Evolutionary conservation across 1,140 invertebrate species (phyloP), one percentile per base, ranked within the genome.

Genomic region (Diorhabda sublineata): DNA sequence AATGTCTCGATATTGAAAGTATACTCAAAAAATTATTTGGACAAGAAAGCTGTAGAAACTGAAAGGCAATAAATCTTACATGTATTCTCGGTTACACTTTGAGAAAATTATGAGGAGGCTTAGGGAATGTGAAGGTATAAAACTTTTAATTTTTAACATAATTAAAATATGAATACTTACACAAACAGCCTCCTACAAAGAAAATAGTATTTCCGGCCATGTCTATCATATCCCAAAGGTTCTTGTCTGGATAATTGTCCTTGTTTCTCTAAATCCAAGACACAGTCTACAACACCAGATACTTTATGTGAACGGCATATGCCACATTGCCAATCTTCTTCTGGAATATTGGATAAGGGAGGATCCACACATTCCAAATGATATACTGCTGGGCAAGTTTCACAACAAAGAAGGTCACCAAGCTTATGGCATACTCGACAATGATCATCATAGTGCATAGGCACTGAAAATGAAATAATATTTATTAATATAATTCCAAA

Each of bases 201-300:
- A 82, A 98, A 98, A 94, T 95, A 98, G 84, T 98, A 99, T 81
- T 97, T 97, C 75, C 96, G 84, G 41, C 95, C 95, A 84, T 97
- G 93, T 72, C 97, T 85, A 83, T 98, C 97, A 83, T 91, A 95
- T 2, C 97, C 97, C 62, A 98, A 82, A 78, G 92, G 92, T 82
- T 98, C 96, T 79, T 98, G 95, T 61, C 96, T 85, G 81, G 92
- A 94, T 2, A 97, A 82, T 47, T 96, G 83, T 3, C 95, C 95
- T 81, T 94, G 93, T 78, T 94, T 96, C 77, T 98, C 97, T 69
- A 92, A 88, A 78, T 96, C 92, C 47, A 93, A 87, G 58, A 97
- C 85, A 82, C 96, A 98, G 81, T 98, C 96, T 58, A 91, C 91
- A 1, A 98, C 95, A 58, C 96, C 96, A 71, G 87, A 85, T 73